These are phyloP conservation scores for Crax fasciolata DNA, from an alignment of 2,797 vertebrate species.

Conservation along the genomic window DNA sequence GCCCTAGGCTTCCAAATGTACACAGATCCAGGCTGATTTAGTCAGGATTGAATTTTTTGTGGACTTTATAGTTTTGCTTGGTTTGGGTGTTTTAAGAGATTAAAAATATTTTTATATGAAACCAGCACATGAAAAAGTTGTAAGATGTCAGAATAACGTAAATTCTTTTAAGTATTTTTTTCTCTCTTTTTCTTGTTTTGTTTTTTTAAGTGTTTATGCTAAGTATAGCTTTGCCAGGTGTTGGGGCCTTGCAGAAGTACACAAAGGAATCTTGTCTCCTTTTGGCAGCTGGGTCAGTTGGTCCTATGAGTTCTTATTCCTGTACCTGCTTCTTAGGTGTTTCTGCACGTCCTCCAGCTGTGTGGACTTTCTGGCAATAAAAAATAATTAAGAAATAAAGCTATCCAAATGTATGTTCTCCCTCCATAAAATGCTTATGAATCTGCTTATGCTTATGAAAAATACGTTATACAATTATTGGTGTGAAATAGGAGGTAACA, in stretches of 20 bases:
- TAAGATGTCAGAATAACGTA: neutral
- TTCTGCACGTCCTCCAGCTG: neutral
- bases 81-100: neutral
- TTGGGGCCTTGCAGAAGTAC: neutral
- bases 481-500: neutral
- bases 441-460: neutral
- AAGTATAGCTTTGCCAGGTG: neutral
- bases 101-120: neutral
- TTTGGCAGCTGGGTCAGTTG: neutral
- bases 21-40: neutral
- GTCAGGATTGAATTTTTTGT: neutral
- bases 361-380: neutral
- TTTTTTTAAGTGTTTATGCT: neutral
- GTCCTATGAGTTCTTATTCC: neutral
- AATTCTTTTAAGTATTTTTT: neutral
- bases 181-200: neutral
- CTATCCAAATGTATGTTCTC: neutral
- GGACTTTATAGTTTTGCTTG: accelerated
- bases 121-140: neutral
- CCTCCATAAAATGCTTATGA: neutral
- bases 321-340: neutral
- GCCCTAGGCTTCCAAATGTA: neutral
- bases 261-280: neutral
- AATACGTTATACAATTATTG: neutral
- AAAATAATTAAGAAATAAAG: neutral